A percentile compares a stretch with the other conserved stretches of the same genome.
phyloP scores from a whole-genome alignment of 2,113 vertebrate genomes.

The Pachyramphus minor region DNA sequence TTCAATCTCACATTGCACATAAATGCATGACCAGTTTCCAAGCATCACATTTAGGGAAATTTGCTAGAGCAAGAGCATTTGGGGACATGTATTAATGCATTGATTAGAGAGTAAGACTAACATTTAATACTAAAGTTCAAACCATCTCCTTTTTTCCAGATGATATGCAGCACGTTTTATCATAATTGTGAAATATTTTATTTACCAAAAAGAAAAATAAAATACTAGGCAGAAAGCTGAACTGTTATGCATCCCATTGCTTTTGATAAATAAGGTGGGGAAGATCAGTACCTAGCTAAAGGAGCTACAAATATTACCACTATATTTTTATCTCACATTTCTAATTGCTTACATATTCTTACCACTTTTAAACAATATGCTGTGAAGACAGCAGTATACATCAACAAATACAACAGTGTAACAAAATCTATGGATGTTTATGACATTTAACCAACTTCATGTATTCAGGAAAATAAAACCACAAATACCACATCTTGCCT shows the following conservation, averaged over 20 bases:
- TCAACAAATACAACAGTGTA: background rate
- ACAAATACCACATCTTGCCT: background rate
- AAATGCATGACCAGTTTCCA: constrained; percentile 7
- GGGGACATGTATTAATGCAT: background rate
- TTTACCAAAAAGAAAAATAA: background rate
- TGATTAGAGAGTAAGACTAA: background rate
- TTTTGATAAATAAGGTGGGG: background rate
- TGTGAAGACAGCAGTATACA: background rate
- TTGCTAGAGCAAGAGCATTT: background rate
- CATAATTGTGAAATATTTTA: background rate
- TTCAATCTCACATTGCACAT: background rate
- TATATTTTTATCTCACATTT: background rate
- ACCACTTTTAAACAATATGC: background rate
- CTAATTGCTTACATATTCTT: background rate
- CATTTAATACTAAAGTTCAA: background rate
- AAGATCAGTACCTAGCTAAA: background rate
- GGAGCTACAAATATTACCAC: background rate
- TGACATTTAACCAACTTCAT: background rate
- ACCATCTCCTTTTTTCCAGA: background rate
- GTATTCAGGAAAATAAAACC: background rate
- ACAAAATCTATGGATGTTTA: background rate
- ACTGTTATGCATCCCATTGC: background rate
- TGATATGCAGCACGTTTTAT: background rate
- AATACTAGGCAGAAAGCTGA: background rate
- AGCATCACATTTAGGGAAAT: background rate